phyloP scores from a whole-genome alignment of 1,140 invertebrate species.

The Leptoteleia sp. region DNA sequence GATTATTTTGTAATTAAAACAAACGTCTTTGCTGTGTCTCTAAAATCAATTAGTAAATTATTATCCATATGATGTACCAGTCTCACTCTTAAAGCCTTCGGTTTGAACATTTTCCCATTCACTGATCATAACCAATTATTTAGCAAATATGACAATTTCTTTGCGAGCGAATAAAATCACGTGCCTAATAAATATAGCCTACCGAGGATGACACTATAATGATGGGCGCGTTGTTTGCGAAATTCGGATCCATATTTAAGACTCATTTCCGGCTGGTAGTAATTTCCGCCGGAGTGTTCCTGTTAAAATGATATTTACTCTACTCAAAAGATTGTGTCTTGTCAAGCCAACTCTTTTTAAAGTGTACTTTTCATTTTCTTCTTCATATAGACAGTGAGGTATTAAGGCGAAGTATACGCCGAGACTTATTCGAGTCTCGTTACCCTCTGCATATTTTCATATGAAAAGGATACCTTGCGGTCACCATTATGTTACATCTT shows the following conservation, averaged over 20 bases:
- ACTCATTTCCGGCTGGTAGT: conserved; percentile 18
- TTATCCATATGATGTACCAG: no score
- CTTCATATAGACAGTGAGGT: conserved; percentile 46
- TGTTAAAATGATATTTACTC: conserved; percentile 42
- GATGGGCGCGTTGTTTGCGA: background rate
- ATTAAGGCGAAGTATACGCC: conserved; percentile 25
- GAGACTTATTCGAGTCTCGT: conserved; percentile 26
- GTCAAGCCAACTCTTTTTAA: conserved; percentile 37
- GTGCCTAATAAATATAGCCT: background rate
- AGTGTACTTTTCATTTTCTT: conserved; percentile 62
- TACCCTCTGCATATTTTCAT: conserved; percentile 34
- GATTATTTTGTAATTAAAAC: no score
- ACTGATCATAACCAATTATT: background rate
- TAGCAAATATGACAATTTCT: no score
- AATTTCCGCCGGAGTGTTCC: conserved; percentile 19
- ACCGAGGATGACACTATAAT: no score
- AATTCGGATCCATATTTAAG: conserved; percentile 10
- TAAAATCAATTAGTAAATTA: no score
- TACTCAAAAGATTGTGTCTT: conserved; percentile 42
- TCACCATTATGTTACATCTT: conserved; percentile 38
- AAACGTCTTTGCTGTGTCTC: no score
- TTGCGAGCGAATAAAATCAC: no score
- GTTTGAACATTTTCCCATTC: background rate
- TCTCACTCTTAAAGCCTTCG: no score
- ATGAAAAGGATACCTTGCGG: conserved; percentile 40